Base-by-base conservation (phyloP, 2,888 invertebrate species). In the Trimorus sp. region DNA sequence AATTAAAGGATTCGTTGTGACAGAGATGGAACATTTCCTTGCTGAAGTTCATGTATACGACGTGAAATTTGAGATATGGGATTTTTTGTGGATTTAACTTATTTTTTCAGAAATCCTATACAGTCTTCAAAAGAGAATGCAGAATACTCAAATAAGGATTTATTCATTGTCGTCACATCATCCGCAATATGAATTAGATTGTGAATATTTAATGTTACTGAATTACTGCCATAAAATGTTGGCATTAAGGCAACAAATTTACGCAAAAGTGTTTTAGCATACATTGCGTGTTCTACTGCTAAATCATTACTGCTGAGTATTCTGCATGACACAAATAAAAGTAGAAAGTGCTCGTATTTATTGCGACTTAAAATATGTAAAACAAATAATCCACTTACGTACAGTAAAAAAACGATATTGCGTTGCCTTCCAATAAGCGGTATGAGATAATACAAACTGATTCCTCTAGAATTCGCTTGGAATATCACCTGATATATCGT, bases 171-270 rank as follows among this genome's bases (percentile, higher is more conserved):
- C 7, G 12, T 26, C 8, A 80, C 83, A 53, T 85, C 84, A 71
- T 85, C 85, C 8, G 84, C 8, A 3, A 84, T 7, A 53, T 85
- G 84, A 11, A 79, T 79, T 9, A 80, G 37, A 51, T 68, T 83
- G 16, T 85, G 85, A 16, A 82, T 56, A n/a, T 68, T 71, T 36
- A 84, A 51, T 56, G 77, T 77, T 42, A 84, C 84, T 0, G 80
- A 83, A 51, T 75, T 62, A 45, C 40, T 15, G 12, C 84, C 83
- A 58, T 84, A 84, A 49, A 68, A 82, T 7, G 65, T 68, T 53
- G 85, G 83, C 68, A 85, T 62, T 51, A 66, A 65, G 5, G 40
- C 1, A 40, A 58, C 14, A 58, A 58, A 85, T 59, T 42, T 79
- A 49, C 40, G 49, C 38, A 84, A 37, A 5, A 63, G 73, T 8